phyloP scores from a whole-genome alignment of 2,797 vertebrate genomes.

The Ficedula albicollis region DNA sequence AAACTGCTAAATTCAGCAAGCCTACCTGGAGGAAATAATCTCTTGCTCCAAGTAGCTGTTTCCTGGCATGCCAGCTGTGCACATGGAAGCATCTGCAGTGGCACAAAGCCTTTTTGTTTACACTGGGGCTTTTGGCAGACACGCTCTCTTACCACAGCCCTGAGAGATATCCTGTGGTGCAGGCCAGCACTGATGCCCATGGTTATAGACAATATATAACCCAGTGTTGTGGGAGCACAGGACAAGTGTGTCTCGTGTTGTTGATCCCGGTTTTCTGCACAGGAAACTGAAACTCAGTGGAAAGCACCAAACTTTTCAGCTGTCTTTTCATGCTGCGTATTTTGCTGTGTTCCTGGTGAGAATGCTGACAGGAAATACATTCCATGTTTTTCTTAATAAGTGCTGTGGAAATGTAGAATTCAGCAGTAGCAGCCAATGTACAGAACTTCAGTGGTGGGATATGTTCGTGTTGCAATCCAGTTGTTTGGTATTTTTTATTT shows the following conservation, averaged over 20 bases:
- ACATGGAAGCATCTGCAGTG: neutral
- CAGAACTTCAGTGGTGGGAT: neutral
- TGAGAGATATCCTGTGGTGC: neutral
- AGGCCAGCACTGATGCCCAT: neutral
- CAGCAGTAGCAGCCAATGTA: neutral
- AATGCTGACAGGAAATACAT: constrained; percentile 16
- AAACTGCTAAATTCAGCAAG: neutral
- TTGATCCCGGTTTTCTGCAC: neutral
- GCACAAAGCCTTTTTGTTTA: constrained; percentile 4
- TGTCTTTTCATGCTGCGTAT: neutral
- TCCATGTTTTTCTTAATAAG: neutral
- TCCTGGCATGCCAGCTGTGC: neutral
- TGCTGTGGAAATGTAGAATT: neutral
- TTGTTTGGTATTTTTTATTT: neutral
- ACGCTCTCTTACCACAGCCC: neutral
- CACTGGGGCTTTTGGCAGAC: neutral
- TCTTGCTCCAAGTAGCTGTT: neutral
- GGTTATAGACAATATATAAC: neutral
- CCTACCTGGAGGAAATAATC: neutral
- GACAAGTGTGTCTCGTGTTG: neutral
- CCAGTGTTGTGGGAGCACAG: neutral
- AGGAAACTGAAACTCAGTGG: constrained; percentile 27
- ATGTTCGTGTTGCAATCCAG: neutral
- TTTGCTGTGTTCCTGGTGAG: neutral
- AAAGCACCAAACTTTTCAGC: constrained; percentile 58